These are phyloP conservation scores for Artibeus lituratus DNA, from an alignment of 2,797 vertebrate genomes.

Conservation along the genomic window DNA sequence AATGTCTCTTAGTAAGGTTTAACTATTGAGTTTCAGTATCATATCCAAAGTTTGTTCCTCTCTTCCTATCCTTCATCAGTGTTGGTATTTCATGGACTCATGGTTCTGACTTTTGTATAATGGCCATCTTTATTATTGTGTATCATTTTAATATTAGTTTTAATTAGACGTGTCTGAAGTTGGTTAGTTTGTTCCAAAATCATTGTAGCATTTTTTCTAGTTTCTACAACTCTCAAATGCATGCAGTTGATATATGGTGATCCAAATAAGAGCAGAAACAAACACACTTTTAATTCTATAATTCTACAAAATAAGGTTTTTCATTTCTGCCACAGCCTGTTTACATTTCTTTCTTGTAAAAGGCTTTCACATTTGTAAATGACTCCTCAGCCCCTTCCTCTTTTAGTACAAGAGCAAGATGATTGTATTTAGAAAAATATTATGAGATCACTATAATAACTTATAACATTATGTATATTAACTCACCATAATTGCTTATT, in stretches of 20 bases:
- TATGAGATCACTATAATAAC: background rate
- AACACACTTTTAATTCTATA: background rate
- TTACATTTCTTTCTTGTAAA: slow-evolving; percentile 24
- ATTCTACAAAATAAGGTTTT: background rate
- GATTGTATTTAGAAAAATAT: background rate
- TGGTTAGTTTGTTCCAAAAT: background rate
- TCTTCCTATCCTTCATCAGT: background rate
- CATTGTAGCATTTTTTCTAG: background rate
- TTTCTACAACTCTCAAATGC: background rate
- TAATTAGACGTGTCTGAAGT: background rate
- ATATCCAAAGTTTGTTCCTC: background rate
- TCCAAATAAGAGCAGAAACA: background rate
- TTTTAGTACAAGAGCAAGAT: background rate
- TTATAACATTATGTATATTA: background rate
- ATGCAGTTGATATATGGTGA: background rate
- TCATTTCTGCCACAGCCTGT: background rate
- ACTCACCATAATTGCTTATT: background rate
- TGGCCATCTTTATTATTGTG: background rate
- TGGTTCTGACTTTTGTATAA: background rate
- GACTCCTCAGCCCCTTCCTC: background rate
- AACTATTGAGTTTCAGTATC: background rate
- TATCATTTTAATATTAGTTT: background rate
- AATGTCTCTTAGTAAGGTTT: background rate
- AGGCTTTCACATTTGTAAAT: background rate
- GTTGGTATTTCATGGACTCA: background rate